Evolutionary conservation across 2,888 invertebrate genomes (phyloP), one percentile per base, ranked within the genome.

Genomic region (Mayetiola destructor): DNA sequence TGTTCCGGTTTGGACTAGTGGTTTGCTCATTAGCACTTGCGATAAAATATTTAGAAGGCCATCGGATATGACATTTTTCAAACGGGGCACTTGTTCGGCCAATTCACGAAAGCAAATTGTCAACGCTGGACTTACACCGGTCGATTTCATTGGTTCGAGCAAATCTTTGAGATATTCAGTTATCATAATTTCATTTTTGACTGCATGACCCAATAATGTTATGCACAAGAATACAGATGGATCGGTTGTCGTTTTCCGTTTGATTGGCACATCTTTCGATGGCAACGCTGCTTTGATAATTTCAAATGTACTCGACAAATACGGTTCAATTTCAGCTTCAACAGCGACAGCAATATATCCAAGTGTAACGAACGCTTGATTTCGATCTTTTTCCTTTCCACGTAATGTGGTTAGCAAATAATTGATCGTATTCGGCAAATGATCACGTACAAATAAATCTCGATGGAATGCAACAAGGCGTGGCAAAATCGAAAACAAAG

Each of bases 211-310:
- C 8, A 99, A 72, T 62, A 96, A 77, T 29, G 93, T 92, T 21
- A 99, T 85, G 69, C 95, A 97, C 29, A 88, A 85, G 70, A 95
- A 96, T 55, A 96, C 87, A 1, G 90, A 84, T 0, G 93, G 88
- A 67, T 97, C 95, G 55, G 87, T 77, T 27, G 77, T 74, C 6
- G 77, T 71, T 61, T 84, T 79, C 65, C 88, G 88, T 67, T 88
- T 91, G 59, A 81, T 82, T 21, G 85, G 79, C 0, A 80, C 77
- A 63, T 90, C 89, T 65, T 84, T 79, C 0, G 85, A 77, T 1
- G 94, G 93, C 35, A 93, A 70, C 2, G 85, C 80, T 61, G 78
- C 75, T 66, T 84, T 82, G 21, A 93, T 81, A 2, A 84, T 79
- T 64, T 88, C 88, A 85, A 95, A 89, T 59, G 95, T 89, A 65